These are phyloP conservation scores for Hyposoter didymator DNA, from an alignment of 2,888 invertebrate species.

Conservation along the genomic window DNA sequence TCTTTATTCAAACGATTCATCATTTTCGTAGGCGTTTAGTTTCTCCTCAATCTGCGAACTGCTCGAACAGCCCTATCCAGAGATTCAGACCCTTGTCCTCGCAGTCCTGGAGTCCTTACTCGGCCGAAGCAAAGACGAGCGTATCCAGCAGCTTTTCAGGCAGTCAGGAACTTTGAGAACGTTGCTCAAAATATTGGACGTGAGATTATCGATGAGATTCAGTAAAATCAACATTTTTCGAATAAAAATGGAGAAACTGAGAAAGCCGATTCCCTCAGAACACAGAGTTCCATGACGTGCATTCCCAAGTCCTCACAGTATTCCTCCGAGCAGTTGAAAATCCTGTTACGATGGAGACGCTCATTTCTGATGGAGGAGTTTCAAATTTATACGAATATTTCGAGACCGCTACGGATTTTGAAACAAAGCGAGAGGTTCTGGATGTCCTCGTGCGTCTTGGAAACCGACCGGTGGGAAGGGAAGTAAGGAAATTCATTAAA, in stretches of 20 bases:
- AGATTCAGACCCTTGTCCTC: conserved; percentile 85
- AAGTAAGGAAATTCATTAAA: conserved; percentile 69
- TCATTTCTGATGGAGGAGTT: conserved; percentile 71
- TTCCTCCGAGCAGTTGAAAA: conserved; percentile 73
- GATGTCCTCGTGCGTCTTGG: conserved; percentile 74
- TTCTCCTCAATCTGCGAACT: conserved; percentile 85
- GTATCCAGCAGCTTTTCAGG: conserved; percentile 85
- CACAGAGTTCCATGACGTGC: conserved; percentile 74
- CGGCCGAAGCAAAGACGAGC: conserved; percentile 83
- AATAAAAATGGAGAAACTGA: background rate
- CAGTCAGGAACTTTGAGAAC: conserved; percentile 85
- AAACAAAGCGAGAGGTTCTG: conserved; percentile 69
- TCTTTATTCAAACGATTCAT: background rate
- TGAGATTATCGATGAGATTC: conserved; percentile 72
- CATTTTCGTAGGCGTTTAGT: conserved; percentile 83
- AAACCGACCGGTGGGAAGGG: conserved; percentile 71
- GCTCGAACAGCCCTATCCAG: conserved; percentile 85
- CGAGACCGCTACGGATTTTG: conserved; percentile 65
- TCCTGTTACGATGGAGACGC: conserved; percentile 70
- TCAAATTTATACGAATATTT: conserved; percentile 73
- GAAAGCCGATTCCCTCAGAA: conserved; percentile 69
- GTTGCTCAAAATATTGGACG: conserved; percentile 86
- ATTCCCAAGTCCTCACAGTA: conserved; percentile 71
- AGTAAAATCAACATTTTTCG: background rate
- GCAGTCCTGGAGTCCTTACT: conserved; percentile 85